Evolutionary conservation across 2,113 vertebrate genomes (phyloP), one percentile per base, ranked within the genome.

Genomic region (Silurus glanis): DNA sequence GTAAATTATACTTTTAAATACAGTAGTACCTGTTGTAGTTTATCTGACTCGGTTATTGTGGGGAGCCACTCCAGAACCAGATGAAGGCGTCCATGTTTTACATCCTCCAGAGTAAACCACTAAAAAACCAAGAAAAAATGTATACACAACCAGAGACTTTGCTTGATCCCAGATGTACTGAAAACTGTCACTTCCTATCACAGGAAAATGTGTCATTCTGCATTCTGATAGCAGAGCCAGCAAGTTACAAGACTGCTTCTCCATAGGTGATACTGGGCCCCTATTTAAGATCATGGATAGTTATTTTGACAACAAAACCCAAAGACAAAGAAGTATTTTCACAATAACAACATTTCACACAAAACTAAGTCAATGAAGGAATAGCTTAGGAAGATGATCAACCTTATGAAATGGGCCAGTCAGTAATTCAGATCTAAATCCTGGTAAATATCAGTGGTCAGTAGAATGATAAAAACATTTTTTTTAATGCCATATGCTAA

Each of bases 21-120:
- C 19, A 9, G 69, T 67, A 76, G 28, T n/a, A 98, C 97, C 96
- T 97, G 94, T 71, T 97, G 94, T 13, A 98, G 93, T 81, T 92
- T 93, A n/a, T 86, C 89, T 51, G 94, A 53, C 12, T 92, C 91
- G 47, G 94, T 91, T 8, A 89, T 91, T 6, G 92, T 93, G 12
- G 92, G 92, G 85, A 98, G 92, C 92, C 95, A 96, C 85, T 98
- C 97, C 90, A 97, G 90, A 53, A 96, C 93, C 90, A 98, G 81
- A 82, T 97, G 97, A 84, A 98, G 91, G 13, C 91, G 91, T 37
- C 97, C 97, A 2, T 96, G 96, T 66, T 96, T 97, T 53, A 97
- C 96, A 0, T 96, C 96, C 25, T 95, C 95, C 86, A 98, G 91
- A 55, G 94, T 92, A 91, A 95, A 96, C 97, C 97, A 98, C 97